Conservation (phyloP, 2,113 vertebrate species). For the Oreochromis spilurus region DNA sequence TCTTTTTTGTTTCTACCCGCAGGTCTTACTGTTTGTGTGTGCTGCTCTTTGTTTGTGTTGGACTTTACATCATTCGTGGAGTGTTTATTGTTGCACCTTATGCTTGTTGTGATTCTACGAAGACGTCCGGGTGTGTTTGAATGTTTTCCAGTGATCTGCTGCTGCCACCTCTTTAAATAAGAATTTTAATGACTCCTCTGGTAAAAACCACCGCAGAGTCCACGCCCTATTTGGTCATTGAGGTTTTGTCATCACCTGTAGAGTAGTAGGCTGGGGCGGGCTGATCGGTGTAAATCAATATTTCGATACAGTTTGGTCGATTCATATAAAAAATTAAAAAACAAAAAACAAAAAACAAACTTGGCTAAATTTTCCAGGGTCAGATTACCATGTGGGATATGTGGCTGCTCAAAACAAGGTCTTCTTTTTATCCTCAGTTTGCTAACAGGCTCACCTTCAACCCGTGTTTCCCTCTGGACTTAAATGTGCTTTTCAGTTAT, state of each 20-base stretch:
- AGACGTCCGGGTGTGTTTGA: background rate
- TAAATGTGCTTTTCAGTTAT: background rate
- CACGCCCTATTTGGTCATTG: background rate
- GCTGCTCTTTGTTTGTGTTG: background rate
- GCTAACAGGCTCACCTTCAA: background rate
- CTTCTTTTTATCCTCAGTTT: background rate
- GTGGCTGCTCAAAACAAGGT: background rate
- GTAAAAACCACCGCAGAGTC: background rate
- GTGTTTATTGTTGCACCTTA: background rate
- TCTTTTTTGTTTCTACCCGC: background rate
- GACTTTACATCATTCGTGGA: background rate
- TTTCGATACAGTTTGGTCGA: background rate
- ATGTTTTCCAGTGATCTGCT: background rate
- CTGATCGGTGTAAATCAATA: background rate
- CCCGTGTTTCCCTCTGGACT: background rate
- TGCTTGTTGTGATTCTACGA: background rate
- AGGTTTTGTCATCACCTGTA: background rate
- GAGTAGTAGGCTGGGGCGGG: background rate
- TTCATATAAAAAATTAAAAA: background rate
- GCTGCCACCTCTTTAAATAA: background rate
- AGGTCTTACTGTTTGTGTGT: background rate
- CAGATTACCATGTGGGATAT: background rate
- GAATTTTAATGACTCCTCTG: background rate
- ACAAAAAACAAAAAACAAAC: rapidly evolving
- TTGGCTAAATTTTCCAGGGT: background rate